Evolutionary conservation across 2,797 vertebrate species (phyloP).

Genomic region (Intellagama lesueurii): DNA sequence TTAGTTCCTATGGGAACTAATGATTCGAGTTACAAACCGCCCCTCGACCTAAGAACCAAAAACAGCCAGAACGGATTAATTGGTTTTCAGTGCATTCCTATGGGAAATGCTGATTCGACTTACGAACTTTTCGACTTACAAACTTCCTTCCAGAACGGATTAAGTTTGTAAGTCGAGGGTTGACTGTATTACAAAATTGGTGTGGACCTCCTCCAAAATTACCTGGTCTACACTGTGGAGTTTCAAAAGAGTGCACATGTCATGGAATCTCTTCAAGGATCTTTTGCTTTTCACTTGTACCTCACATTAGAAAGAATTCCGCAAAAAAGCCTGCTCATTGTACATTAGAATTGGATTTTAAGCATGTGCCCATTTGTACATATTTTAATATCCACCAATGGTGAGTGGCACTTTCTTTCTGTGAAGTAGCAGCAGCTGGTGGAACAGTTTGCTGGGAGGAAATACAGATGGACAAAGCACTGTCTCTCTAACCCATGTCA

Average conservation of each 20-base stretch:
- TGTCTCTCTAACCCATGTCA: background rate
- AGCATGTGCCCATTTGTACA: background rate
- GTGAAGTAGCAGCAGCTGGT: background rate
- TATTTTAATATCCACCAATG: background rate
- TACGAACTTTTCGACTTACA: too few relatives aligned
- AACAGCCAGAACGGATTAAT: too few relatives aligned
- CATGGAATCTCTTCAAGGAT: background rate
- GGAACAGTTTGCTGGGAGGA: background rate
- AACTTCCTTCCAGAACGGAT: too few relatives aligned
- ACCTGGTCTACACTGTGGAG: too few relatives aligned
- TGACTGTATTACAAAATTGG: background rate
- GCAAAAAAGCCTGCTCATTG: background rate
- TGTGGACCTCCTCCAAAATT: background rate
- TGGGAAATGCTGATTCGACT: too few relatives aligned
- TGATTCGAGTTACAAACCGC: too few relatives aligned
- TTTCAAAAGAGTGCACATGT: background rate
- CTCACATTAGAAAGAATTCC: background rate
- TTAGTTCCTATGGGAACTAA: too few relatives aligned
- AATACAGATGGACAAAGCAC: background rate
- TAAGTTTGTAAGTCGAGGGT: too few relatives aligned
- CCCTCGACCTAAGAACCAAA: too few relatives aligned
- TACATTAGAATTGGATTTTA: background rate
- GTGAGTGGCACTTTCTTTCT: background rate
- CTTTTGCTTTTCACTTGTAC: background rate
- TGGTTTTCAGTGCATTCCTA: too few relatives aligned